Conservation (phyloP, 2,888 invertebrate species). For the Anaspis maculata region DNA sequence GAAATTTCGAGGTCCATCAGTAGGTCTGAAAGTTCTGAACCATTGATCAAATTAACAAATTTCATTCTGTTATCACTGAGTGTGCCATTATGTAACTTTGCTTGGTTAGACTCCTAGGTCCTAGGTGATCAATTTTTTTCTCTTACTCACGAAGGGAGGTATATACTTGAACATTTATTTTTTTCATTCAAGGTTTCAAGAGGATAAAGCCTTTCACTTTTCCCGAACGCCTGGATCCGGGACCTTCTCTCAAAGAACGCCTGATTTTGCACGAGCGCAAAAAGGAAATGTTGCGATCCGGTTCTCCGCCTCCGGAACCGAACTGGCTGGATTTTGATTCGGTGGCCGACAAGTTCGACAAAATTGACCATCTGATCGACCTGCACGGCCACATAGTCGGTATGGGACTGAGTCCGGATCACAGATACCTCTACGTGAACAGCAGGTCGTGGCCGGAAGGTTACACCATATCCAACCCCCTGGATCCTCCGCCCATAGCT, state of each 20-base stretch:
- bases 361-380: slow-evolving; percentile 72
- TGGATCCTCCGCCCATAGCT: slow-evolving; percentile 76
- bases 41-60: too few species aligned
- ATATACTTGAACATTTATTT: slow-evolving; percentile 4
- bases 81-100: too few species aligned
- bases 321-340: slow-evolving; percentile 61
- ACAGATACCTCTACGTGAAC: slow-evolving; percentile 74
- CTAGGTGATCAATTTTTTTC: too few species aligned
- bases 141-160: too few species aligned
- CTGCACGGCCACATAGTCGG: slow-evolving; percentile 81
- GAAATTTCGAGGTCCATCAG: too few species aligned
- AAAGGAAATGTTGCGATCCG: slow-evolving; percentile 43
- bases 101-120: too few species aligned
- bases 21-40: too few species aligned
- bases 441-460: slow-evolving; percentile 74
- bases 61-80: too few species aligned
- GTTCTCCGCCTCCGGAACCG: slow-evolving; percentile 47
- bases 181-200: slow-evolving; percentile 49
- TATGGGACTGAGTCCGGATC: slow-evolving; percentile 78
- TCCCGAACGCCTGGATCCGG: slow-evolving; percentile 58
- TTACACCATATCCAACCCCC: slow-evolving; percentile 64
- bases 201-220: slow-evolving; percentile 62
- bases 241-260: slow-evolving; percentile 59
- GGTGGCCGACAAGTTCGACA: slow-evolving; percentile 62
- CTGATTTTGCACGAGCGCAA: slow-evolving; percentile 49